Percentiles rank a stretch among this genome's conserved stretches.
Evolutionary conservation across 2,797 vertebrate species (phyloP).

Genomic region (Sylvia borin): DNA sequence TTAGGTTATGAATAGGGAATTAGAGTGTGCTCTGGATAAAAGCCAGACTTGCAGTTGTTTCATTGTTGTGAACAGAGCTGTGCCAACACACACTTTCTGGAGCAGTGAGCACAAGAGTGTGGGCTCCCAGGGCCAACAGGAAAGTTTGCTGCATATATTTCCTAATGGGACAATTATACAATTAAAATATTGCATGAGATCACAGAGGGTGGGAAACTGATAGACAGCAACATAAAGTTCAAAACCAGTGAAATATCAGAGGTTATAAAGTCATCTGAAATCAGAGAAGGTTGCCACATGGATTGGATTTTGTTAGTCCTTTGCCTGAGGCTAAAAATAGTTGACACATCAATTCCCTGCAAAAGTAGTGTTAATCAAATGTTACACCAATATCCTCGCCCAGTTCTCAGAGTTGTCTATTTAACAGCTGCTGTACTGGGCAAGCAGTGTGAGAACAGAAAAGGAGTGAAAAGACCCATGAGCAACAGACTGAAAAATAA

Average conservation of each 20-base stretch:
- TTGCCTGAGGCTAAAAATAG: conserved; percentile 36
- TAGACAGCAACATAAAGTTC: not conserved
- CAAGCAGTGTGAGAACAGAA: conserved; percentile 34
- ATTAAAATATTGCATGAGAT: not conserved
- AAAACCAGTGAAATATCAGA: not conserved
- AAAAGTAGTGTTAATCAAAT: conserved; percentile 32
- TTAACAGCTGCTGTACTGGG: conserved; percentile 50
- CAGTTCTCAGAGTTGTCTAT: not conserved
- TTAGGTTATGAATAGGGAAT: not conserved
- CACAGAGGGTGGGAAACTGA: not conserved
- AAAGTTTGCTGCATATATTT: not conserved
- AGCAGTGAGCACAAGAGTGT: not conserved
- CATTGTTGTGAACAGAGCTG: not conserved
- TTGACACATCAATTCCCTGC: not conserved
- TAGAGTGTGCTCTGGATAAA: not conserved
- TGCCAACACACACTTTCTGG: not conserved
- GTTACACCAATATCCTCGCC: not conserved
- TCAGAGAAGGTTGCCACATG: not conserved
- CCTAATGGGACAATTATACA: not conserved
- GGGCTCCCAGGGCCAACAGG: not conserved
- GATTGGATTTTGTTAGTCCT: conserved; percentile 4
- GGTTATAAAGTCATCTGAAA: not conserved
- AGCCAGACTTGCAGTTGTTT: not conserved
- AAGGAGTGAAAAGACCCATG: not conserved
- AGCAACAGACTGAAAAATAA: conserved; percentile 43